Evolutionary conservation across 2,113 vertebrate genomes (phyloP), one percentile per base, ranked within the genome.

Genomic region (Engystomops pustulosus): DNA sequence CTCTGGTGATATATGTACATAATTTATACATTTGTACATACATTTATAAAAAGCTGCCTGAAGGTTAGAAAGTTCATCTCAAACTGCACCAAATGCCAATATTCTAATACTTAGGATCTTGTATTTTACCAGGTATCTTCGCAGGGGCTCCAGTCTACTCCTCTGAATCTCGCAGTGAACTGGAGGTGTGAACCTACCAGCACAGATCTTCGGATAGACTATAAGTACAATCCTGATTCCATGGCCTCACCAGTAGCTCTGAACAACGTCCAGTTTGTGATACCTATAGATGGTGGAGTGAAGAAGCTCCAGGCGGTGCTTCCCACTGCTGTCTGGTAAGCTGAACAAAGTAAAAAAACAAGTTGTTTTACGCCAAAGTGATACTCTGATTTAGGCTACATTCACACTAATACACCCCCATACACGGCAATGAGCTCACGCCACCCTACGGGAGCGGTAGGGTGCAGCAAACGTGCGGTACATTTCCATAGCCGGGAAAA

Each of bases 131-230:
- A 99, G 98, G 98, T 99, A 32, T 96, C 95, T 44, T 91, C 96
- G 68, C 95, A 95, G 81, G 97, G 98, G 85, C 96, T 98, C 92
- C 97, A 98, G 91, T 97, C 97, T 89, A 98, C 97, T 25, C 98
- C 98, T 72, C 89, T 99, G 90, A 99, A 98, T 91, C 93, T 99
- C 89, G 98, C 97, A 1, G 93, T 98, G 90, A 99, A 94, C 88
- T 99, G 98, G 97, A 93, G 97, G 11, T 95, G 97, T 68, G 98
- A 98, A 20, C 89, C 92, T 76, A 90, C 88, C 86, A 96, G 93
- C 93, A 98, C 97, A 3, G 97, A 99, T 89, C 95, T 99, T 51
- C 94, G 98, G 90, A 96, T 99, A 84, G 98, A 99, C 90, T 99
- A 98, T 91, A 98, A 98, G 87, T 99, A 98, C 93, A 99, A 98